phyloP scores from a whole-genome alignment of 2,113 vertebrate genomes.

The Ranitomeya variabilis region DNA sequence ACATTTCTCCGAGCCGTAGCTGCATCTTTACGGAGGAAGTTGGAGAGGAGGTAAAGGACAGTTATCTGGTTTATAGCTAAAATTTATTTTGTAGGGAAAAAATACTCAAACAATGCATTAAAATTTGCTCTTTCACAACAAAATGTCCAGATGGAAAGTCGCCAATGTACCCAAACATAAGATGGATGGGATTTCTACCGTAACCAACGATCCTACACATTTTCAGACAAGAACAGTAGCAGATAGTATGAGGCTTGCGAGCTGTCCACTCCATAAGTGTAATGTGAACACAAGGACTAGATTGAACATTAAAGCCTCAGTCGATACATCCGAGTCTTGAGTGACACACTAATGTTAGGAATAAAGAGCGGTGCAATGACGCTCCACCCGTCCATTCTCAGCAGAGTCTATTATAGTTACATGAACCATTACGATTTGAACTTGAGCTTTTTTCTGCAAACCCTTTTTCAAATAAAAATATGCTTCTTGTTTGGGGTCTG shows the following conservation, averaged over 20 bases:
- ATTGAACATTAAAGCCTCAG: slow-evolving; percentile 16
- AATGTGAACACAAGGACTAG: slow-evolving; percentile 28
- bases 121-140: neutral
- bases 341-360: neutral
- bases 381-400: slow-evolving; percentile 15
- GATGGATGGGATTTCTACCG: neutral
- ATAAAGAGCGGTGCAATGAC: slow-evolving; percentile 7
- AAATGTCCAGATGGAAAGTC: neutral
- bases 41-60: too few species aligned
- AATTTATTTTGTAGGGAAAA: neutral
- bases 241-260: neutral
- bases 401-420: slow-evolving; percentile 23
- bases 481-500: slow-evolving; percentile 46
- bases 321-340: slow-evolving; percentile 10
- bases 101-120: too few species aligned
- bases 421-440: slow-evolving; percentile 47
- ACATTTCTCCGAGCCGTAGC: too few species aligned
- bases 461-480: slow-evolving; percentile 16
- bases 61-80: too few species aligned
- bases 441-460: slow-evolving; percentile 23
- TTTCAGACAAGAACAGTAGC: slow-evolving; percentile 16
- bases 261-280: neutral
- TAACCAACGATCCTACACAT: slow-evolving; percentile 8
- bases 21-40: too few species aligned
- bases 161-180: neutral